phyloP scores from a whole-genome alignment of 2,113 vertebrate genomes.

The Bungarus multicinctus region DNA sequence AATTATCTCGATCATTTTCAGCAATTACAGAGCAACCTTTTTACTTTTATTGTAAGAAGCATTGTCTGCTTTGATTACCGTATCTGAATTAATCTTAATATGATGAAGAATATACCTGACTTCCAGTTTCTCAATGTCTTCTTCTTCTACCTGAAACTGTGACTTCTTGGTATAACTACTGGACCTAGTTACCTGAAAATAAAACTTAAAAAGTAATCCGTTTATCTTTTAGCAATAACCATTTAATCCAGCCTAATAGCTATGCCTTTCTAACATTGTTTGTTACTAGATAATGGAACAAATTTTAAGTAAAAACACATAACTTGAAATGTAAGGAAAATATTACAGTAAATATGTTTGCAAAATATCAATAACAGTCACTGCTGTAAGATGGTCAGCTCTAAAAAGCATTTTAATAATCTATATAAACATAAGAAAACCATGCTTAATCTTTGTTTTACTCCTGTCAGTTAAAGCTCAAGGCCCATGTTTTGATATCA shows the following conservation, averaged over 20 bases:
- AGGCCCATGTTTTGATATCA: neutral
- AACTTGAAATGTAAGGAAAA: neutral
- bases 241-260: neutral
- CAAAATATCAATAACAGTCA: neutral
- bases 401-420: neutral
- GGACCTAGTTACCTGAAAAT: slow-evolving; percentile 85
- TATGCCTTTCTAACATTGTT: neutral
- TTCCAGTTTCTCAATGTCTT: slow-evolving; percentile 97
- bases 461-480: neutral
- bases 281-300: neutral
- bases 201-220: slow-evolving; percentile 49
- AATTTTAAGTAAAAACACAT: neutral
- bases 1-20: neutral
- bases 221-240: neutral
- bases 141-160: slow-evolving; percentile 95
- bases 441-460: neutral
- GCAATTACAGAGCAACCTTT: neutral
- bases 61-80: slow-evolving; percentile 6
- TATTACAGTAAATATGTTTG: neutral
- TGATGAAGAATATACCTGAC: slow-evolving; percentile 80
- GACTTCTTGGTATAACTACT: slow-evolving; percentile 96
- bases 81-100: slow-evolving; percentile 5
- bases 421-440: neutral
- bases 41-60: slow-evolving; percentile 1
- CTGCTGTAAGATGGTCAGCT: neutral